Evolutionary conservation across 2,888 invertebrate species (phyloP), one percentile per base, ranked within the genome.

Genomic region (Polydrusus pterygomalis): DNA sequence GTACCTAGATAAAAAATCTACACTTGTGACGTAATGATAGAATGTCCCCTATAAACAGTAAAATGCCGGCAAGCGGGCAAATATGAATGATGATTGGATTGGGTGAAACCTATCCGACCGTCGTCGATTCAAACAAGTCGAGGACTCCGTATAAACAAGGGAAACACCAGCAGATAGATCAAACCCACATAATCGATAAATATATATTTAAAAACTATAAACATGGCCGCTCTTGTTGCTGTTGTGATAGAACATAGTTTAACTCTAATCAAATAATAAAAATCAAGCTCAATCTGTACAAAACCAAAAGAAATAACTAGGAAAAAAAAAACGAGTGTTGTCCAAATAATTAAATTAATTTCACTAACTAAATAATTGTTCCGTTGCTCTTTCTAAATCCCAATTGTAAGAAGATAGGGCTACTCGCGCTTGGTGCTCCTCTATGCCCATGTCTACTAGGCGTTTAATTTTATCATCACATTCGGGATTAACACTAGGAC

Each of bases 391-490:
- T 88, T 96, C 96, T 84, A 97, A 89, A 85, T 97, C 95, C 98
- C 98, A 98, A 87, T 96, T 94, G 87, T 94, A 95, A 56, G 96
- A 94, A 68, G 97, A 97, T 68, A 98, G 90, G 38, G 97, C 97
- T 58, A 95, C 96, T 80, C 96, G 90, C 34, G 97, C 97, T 86
- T 93, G 93, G 83, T 96, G 93, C 87, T 95, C 96, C 81, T 95
- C 95, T 70, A 99, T 92, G 63, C 99, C 99, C 97, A 99, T 98
- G 85, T 97, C 97, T 84, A 93, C 91, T 81, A 99, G 90, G 84
- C 95, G 93, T 87, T 93, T 92, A 81, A 98, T 95, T 90, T 97
- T 96, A 80, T 93, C 91, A 87, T 96, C 94, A 89, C 95, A 95
- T 81, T 97, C 97, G 78, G 91, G 89, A 89, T 92, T 93, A 84